Base-by-base conservation (phyloP, 2,797 vertebrate genomes). In the Chelidonichthys spinosus region DNA sequence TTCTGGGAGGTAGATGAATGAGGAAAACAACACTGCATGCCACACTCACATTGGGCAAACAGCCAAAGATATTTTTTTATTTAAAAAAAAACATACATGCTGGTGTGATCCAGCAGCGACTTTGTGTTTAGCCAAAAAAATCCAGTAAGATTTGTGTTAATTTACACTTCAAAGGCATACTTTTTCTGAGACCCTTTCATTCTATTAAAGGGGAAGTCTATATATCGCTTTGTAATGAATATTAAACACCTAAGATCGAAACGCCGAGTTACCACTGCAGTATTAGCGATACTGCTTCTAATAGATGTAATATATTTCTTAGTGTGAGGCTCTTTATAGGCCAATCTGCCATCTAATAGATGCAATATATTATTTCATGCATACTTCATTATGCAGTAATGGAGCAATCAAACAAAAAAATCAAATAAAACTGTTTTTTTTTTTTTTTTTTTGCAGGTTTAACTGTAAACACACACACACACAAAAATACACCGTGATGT, bases 1-100 rank as follows among this genome's bases (percentile, higher is more conserved):
- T 82, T 87, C 66, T 81, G 69, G 84, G 71, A 81, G 70, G 77
- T 59, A 65, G 77, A 67, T 56, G 72, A 78, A 81, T 84, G 76
- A 78, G 79, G 67, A 81, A 88, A 89, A 75, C 79, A 84, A 67
- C 78, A 53, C 25, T 15, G 74, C 40, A 62, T 78, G 70, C 47
- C 66, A 56, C 66, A 39, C 62, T 49, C 13, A 60, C 65, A 79
- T 56, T 66, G 43, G 63, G 54, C 76, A 63, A 49, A 62, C 9
- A 46, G 74, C 72, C 64, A 72, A 79, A 76, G 49, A 60, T 53
- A 59, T 6, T 75, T 50, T 64, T 66, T 75, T 53, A 49, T 59
- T 15, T 18, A 9, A 47, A 60, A 47, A 43, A 25, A 39, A 50
- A n/a, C 10, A 72, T 10, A 13, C 44, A 68, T 11, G 47, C 14